Evolutionary conservation across 2,888 invertebrate species (phyloP), one percentile per base, ranked within the genome.

Genomic region (Zonitis immaculata): DNA sequence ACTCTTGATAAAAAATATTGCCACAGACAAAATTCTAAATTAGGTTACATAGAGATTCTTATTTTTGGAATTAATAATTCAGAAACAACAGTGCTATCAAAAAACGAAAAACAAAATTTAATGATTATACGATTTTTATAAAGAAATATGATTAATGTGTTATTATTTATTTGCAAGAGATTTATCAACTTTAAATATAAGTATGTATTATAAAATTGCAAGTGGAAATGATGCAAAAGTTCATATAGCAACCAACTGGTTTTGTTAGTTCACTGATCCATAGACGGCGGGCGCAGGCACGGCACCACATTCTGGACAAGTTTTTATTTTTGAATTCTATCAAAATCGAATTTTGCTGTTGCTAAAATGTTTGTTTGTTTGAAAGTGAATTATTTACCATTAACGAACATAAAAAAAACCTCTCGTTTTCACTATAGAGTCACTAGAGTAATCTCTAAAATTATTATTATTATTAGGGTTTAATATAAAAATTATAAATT

Each of bases 201-300:
- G n/a, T n/a, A n/a, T n/a, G n/a, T n/a, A n/a, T n/a, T 16, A 16
- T 32, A 32, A 32, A 32, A 32, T 32, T 35, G 16, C 18, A 35
- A 35, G 35, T 35, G 35, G 35, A 18, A 35, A 4, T 16, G 16
- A 35, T 35, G 35, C 35, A 35, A 35, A 35, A 35, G 35, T 35
- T 35, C 35, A 35, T 35, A 35, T 35, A 35, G 35, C 35, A 35
- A 35, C 35, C 35, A 35, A 35, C 35, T 35, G 35, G 35, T 35
- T 35, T 35, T 35, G 35, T 35, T 35, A 35, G 35, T 35, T 35
- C 35, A 35, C 35, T 35, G 35, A 35, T 35, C 35, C 35, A 35
- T 35, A 18, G 35, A 16, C 35, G 35, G 35, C 35, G n/a, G n/a
- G n/a, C n/a, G n/a, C n/a, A n/a, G n/a, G n/a, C n/a, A n/a, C n/a